Percentiles rank a stretch among this genome's conserved stretches.
These are phyloP conservation scores for Drosophila paracracens DNA, from an alignment of 2,888 invertebrate species.

Conservation along the genomic window DNA sequence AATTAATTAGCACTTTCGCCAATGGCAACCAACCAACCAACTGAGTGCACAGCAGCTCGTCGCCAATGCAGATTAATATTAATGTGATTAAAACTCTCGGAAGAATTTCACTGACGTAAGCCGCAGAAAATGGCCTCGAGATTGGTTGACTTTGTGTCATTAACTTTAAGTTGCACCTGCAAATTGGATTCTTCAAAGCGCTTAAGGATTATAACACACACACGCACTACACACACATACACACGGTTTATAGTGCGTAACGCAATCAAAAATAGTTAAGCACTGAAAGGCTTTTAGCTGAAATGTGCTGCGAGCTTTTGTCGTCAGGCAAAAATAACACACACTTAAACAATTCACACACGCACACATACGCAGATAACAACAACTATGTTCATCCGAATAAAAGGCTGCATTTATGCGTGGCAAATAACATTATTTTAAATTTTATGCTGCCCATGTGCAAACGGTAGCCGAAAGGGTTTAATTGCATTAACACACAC, in stretches of 20 bases:
- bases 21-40: conserved; percentile 18
- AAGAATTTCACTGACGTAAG: neutral
- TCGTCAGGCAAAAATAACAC: conserved; percentile 47
- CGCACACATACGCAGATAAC: neutral
- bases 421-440: conserved; percentile 43
- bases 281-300: conserved; percentile 77
- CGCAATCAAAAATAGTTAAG: conserved; percentile 72
- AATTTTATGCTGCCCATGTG: conserved; percentile 35
- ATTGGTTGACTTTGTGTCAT: conserved; percentile 63
- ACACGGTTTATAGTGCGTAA: conserved; percentile 68
- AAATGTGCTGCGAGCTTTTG: conserved; percentile 48
- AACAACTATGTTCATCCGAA: neutral
- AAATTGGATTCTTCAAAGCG: conserved; percentile 50
- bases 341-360: neutral
- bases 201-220: conserved; percentile 37
- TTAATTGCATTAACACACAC: conserved; percentile 21
- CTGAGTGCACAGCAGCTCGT: conserved; percentile 9
- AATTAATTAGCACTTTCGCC: conserved; percentile 60
- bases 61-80: conserved; percentile 52
- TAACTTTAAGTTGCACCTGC: conserved; percentile 61
- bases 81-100: conserved; percentile 51
- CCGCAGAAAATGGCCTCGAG: conserved; percentile 26
- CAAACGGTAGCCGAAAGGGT: conserved; percentile 16
- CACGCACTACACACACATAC: conserved; percentile 7
- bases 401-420: conserved; percentile 5